Conservation (phyloP, 1,140 invertebrate genomes). For the Aphis gossypii region DNA sequence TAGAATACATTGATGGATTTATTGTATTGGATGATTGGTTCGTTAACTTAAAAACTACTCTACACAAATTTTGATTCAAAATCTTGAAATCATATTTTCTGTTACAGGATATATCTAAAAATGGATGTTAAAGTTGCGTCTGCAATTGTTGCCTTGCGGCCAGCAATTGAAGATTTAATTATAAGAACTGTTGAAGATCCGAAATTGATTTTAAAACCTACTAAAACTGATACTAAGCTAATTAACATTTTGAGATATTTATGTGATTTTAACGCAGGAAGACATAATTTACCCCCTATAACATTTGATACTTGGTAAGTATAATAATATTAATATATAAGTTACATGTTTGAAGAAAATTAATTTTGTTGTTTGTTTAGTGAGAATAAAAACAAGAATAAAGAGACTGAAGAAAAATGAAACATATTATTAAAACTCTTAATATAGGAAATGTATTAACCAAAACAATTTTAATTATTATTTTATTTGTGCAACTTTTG, state of each 20-base stretch:
- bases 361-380: background rate
- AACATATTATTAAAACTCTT: background rate
- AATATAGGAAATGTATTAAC: background rate
- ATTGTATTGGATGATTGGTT: slow-evolving; percentile 85
- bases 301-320: background rate
- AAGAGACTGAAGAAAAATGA: background rate
- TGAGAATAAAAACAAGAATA: background rate
- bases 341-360: background rate
- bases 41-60: background rate
- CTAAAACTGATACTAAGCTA: slow-evolving; percentile 68
- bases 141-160: slow-evolving; percentile 83
- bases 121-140: slow-evolving; percentile 82
- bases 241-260: slow-evolving; percentile 71
- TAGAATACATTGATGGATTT: slow-evolving; percentile 71
- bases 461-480: background rate
- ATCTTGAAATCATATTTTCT: background rate
- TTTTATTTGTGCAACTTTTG: background rate
- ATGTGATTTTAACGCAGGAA: slow-evolving; percentile 78
- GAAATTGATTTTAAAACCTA: slow-evolving; percentile 70
- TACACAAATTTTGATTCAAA: background rate
- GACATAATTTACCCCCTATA: slow-evolving; percentile 63
- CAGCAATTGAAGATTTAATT: slow-evolving; percentile 85
- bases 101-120: slow-evolving; percentile 81
- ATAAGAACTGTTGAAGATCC: slow-evolving; percentile 80
- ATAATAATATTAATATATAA: background rate